A percentile compares a stretch with the other conserved stretches of the same genome.
Conservation (phyloP, 2,113 vertebrate genomes). For the Pao palembangensis region DNA sequence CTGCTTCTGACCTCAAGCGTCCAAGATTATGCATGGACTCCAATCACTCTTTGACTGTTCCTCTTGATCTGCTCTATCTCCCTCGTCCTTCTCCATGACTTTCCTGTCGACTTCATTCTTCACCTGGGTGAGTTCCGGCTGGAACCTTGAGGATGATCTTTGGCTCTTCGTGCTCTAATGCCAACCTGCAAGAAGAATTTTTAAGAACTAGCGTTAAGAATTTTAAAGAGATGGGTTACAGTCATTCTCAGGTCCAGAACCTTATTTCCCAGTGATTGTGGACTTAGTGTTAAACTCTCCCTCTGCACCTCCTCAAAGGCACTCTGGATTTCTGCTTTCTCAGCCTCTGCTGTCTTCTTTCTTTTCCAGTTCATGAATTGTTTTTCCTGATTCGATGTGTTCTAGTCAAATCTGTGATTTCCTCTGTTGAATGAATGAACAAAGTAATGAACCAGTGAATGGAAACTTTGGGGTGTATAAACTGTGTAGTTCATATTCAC, state of each 20-base stretch:
- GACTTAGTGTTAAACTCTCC: slow-evolving; percentile 3
- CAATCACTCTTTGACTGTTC: slow-evolving; percentile 73
- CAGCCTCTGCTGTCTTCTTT: slow-evolving; percentile 81
- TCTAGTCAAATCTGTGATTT: slow-evolving; percentile 70
- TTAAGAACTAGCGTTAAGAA: neutral
- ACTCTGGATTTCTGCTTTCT: slow-evolving; percentile 84
- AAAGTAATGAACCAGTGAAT: neutral
- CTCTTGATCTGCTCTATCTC: slow-evolving; percentile 76
- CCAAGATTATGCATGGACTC: slow-evolving; percentile 74
- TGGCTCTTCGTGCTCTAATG: slow-evolving; percentile 72
- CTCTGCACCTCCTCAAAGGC: slow-evolving; percentile 85
- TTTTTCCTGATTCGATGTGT: slow-evolving; percentile 79
- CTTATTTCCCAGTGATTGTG: accelerated
- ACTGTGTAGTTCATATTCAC: neutral
- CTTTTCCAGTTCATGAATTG: slow-evolving; percentile 87
- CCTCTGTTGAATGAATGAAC: slow-evolving; percentile 69
- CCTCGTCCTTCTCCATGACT: slow-evolving; percentile 74
- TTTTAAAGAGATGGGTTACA: neutral
- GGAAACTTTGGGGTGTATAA: too few species aligned
- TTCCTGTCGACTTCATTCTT: slow-evolving; percentile 72
- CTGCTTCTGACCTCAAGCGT: slow-evolving; percentile 72
- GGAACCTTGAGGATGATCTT: slow-evolving; percentile 73
- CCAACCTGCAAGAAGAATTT: slow-evolving; percentile 38
- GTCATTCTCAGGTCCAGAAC: too few species aligned
- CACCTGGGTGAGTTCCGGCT: slow-evolving; percentile 71